phyloP scores from a whole-genome alignment of 2,797 vertebrate species.

The Sardinella longiceps region DNA sequence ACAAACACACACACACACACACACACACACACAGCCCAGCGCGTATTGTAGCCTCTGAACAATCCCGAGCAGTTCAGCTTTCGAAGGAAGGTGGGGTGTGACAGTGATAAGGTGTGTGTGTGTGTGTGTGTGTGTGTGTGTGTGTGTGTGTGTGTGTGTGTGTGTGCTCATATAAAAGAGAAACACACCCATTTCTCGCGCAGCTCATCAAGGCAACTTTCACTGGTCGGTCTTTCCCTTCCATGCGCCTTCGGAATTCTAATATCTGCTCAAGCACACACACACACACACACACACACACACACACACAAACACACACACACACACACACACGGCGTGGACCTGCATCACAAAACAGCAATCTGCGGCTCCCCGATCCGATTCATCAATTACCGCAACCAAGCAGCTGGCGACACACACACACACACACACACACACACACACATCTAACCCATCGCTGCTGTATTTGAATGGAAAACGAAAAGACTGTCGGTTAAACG shows the following conservation, averaged over 20 bases:
- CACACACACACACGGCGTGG: background rate
- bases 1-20: constrained; percentile 17
- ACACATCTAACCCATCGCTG: background rate
- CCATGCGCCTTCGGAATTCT: background rate
- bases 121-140: too few species aligned
- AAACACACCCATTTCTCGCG: background rate
- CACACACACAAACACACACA: background rate
- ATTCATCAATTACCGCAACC: background rate
- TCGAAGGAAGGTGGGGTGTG: background rate
- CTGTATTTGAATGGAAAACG: background rate
- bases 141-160: too few species aligned
- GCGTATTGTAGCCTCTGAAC: background rate
- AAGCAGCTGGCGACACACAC: constrained; percentile 4
- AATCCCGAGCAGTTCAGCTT: background rate
- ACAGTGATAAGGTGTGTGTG: background rate
- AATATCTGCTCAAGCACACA: too few species aligned
- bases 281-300: background rate
- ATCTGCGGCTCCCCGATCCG: background rate
- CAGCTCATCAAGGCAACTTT: background rate
- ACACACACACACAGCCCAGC: background rate
- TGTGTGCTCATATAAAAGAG: background rate
- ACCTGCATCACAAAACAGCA: background rate
- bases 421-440: constrained; percentile 27
- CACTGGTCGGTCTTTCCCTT: background rate
- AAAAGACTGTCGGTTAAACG: background rate